phyloP scores from a whole-genome alignment of 2,888 invertebrate species.

The Ametastegia equiseti region DNA sequence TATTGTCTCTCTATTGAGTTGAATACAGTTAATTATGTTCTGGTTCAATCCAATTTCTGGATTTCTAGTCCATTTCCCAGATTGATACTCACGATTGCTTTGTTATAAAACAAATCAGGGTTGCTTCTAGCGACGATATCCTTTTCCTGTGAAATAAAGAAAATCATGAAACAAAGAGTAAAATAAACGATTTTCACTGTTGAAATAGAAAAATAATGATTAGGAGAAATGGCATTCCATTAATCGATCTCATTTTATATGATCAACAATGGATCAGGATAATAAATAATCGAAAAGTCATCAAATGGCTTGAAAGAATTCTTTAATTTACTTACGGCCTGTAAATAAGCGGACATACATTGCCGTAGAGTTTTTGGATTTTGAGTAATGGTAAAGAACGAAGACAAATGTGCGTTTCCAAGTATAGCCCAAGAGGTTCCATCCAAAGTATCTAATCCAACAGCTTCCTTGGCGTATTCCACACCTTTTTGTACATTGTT shows the following conservation, averaged over 20 bases:
- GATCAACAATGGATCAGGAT: too few relatives aligned
- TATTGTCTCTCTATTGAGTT: too few relatives aligned
- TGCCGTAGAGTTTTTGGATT: conserved; percentile 84
- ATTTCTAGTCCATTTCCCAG: not conserved
- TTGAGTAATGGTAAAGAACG: conserved; percentile 87
- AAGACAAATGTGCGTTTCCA: conserved; percentile 90
- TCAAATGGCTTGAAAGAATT: too few relatives aligned
- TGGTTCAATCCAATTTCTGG: too few relatives aligned
- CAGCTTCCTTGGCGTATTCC: conserved; percentile 89
- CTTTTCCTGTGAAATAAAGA: conserved; percentile 78
- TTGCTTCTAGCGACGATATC: conserved; percentile 85
- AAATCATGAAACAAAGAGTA: not conserved
- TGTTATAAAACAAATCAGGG: conserved; percentile 90
- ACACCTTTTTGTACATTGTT: conserved; percentile 85
- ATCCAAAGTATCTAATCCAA: conserved; percentile 86
- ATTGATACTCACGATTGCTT: conserved; percentile 84
- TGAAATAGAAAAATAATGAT: conserved; percentile 53
- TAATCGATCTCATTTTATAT: too few relatives aligned
- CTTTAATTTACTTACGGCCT: conserved; percentile 81
- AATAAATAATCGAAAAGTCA: too few relatives aligned
- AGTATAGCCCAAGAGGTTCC: conserved; percentile 91
- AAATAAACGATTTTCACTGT: conserved; percentile 42
- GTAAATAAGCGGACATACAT: conserved; percentile 88
- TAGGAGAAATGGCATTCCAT: conserved; percentile 12
- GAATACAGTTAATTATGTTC: too few relatives aligned